phyloP scores from a whole-genome alignment of 2,113 vertebrate genomes.

The Miniopterus natalensis region DNA sequence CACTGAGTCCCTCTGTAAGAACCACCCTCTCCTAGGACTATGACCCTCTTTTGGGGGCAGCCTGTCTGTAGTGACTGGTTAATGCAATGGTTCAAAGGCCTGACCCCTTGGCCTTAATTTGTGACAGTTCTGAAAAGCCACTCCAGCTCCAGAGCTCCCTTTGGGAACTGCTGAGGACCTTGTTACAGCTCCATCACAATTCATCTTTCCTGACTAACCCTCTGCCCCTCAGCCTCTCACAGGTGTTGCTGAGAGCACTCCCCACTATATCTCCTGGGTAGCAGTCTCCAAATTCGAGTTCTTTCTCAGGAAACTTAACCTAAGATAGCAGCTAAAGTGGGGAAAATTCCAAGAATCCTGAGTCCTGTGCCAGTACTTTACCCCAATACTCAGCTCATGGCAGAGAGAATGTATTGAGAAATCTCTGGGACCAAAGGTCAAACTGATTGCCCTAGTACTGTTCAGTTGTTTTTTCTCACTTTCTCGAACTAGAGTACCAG shows the following conservation, averaged over 20 bases:
- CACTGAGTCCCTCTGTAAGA: background rate
- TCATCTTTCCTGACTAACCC: background rate
- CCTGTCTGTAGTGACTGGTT: background rate
- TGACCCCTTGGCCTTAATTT: background rate
- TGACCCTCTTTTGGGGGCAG: background rate
- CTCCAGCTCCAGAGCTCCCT: background rate
- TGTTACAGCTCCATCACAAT: background rate
- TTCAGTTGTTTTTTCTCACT: background rate
- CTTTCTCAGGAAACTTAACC: conserved; percentile 2
- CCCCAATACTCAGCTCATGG: background rate
- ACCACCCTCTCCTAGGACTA: background rate
- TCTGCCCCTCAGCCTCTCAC: background rate
- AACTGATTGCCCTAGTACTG: background rate
- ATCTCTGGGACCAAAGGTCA: background rate
- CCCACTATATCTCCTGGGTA: background rate
- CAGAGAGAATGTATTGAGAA: background rate
- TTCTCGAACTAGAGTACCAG: conserved; percentile 18
- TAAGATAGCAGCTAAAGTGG: background rate
- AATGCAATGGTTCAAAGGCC: background rate
- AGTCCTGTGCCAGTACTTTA: background rate
- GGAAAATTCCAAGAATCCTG: background rate
- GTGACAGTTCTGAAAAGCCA: background rate
- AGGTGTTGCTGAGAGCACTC: background rate
- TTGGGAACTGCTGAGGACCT: background rate
- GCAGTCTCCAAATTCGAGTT: background rate